phyloP scores from a whole-genome alignment of 2,888 invertebrate genomes.

The Caenorhabditis japonica region DNA sequence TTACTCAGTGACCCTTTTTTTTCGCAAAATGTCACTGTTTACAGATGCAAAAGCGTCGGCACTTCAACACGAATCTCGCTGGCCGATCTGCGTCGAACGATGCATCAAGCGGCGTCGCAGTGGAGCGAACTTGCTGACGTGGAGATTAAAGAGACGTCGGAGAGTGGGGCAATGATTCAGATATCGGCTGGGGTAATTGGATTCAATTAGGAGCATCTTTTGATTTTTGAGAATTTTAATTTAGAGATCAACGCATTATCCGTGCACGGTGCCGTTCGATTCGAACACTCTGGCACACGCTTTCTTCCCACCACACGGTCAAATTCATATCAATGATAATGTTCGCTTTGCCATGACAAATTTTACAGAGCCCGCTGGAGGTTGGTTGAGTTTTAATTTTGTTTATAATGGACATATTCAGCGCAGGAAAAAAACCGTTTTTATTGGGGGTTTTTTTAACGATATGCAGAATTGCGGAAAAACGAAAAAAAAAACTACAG shows the following conservation, averaged over 20 bases:
- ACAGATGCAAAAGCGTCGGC: conserved; percentile 36
- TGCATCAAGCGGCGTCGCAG: conserved; percentile 42
- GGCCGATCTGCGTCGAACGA: conserved; percentile 35
- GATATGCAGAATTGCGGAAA: too few relatives aligned
- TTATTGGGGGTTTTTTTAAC: too few relatives aligned
- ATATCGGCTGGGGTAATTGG: conserved; percentile 33
- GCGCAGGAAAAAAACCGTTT: too few relatives aligned
- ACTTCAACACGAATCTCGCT: conserved; percentile 20
- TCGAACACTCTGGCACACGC: conserved; percentile 40
- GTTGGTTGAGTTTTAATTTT: conserved; percentile 3
- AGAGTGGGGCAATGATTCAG: conserved; percentile 24
- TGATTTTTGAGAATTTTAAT: too few relatives aligned
- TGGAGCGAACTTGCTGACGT: conserved; percentile 53
- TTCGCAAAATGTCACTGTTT: too few relatives aligned
- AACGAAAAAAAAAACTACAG: too few relatives aligned
- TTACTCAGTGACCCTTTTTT: too few relatives aligned
- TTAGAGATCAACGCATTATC: conserved; percentile 28
- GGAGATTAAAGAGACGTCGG: conserved; percentile 24
- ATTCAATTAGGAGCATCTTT: too few relatives aligned
- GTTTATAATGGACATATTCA: too few relatives aligned
- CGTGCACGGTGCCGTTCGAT: conserved; percentile 27
- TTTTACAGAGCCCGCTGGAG: conserved; percentile 20
- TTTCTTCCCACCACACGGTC: conserved; percentile 43
- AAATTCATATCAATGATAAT: conserved; percentile 51
- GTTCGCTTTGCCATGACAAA: conserved; percentile 40